phyloP scores from a whole-genome alignment of 2,888 invertebrate species.

The Ethmia dodecea region DNA sequence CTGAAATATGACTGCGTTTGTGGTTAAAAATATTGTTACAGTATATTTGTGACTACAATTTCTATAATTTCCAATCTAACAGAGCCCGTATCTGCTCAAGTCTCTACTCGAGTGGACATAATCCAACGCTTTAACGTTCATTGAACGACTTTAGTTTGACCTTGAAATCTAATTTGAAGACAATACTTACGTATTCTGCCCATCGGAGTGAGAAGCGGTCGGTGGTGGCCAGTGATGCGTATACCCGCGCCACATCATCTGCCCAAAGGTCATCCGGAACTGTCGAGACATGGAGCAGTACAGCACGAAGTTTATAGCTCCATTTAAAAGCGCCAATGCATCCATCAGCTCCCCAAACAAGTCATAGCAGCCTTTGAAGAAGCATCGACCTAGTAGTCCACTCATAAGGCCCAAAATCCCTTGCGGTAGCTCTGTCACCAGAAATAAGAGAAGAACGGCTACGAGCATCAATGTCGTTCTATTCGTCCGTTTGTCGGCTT shows the following conservation, averaged over 20 bases:
- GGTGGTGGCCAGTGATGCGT: slow-evolving; percentile 64
- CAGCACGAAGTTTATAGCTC: slow-evolving; percentile 95
- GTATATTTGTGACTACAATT: too few species aligned
- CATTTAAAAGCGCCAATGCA: slow-evolving; percentile 92
- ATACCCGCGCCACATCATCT: slow-evolving; percentile 67
- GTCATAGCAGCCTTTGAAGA: slow-evolving; percentile 89
- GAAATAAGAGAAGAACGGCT: slow-evolving; percentile 90
- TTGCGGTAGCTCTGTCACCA: slow-evolving; percentile 93
- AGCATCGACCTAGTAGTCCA: slow-evolving; percentile 77
- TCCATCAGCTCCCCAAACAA: slow-evolving; percentile 93
- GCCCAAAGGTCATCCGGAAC: slow-evolving; percentile 82
- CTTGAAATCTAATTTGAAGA: too few species aligned
- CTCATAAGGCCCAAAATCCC: slow-evolving; percentile 77
- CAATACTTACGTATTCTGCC: slow-evolving; percentile 80
- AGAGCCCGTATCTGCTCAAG: too few species aligned
- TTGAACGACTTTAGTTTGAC: too few species aligned
- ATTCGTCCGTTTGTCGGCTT: slow-evolving; percentile 76
- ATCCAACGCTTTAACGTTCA: too few species aligned
- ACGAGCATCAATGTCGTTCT: slow-evolving; percentile 94
- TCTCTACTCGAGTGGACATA: too few species aligned
- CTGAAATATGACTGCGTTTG: too few species aligned
- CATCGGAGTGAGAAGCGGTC: slow-evolving; percentile 77
- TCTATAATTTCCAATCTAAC: too few species aligned
- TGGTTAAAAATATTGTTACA: too few species aligned
- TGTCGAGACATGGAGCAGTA: slow-evolving; percentile 97